Percentiles rank a stretch among this genome's conserved stretches.
Evolutionary conservation across 2,888 invertebrate genomes (phyloP).

Genomic region (Lamellibrachia columna): DNA sequence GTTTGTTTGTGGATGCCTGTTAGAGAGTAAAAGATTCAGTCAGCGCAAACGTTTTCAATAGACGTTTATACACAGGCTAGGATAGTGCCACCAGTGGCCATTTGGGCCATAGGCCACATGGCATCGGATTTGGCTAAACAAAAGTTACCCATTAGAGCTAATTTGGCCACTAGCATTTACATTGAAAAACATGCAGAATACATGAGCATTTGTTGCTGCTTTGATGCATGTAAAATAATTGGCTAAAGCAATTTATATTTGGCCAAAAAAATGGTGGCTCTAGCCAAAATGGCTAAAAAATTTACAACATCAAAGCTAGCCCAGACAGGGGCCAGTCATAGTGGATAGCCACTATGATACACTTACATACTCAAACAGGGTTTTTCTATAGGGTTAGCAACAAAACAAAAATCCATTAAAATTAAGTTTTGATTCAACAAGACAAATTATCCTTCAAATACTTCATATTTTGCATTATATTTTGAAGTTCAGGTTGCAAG

Average conservation of each 20-base stretch:
- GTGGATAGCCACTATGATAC: background rate
- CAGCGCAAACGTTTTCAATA: background rate
- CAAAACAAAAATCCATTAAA: background rate
- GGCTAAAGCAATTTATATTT: too few relatives aligned
- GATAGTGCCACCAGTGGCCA: too few relatives aligned
- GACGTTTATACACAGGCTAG: background rate
- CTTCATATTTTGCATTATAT: background rate
- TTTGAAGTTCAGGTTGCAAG: background rate
- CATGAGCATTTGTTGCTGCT: too few relatives aligned
- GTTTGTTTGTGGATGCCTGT: background rate
- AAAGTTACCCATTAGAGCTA: too few relatives aligned
- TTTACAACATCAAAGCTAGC: too few relatives aligned
- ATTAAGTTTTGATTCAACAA: background rate
- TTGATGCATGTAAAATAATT: too few relatives aligned
- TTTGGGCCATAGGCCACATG: too few relatives aligned
- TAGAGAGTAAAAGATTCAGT: background rate
- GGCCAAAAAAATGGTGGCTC: too few relatives aligned
- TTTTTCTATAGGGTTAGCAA: background rate
- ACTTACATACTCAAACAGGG: background rate
- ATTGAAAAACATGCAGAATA: too few relatives aligned
- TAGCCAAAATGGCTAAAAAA: too few relatives aligned
- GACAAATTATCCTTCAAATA: background rate
- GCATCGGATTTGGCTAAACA: too few relatives aligned
- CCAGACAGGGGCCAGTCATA: background rate
- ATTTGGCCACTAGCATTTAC: too few relatives aligned